A percentile compares a stretch with the other conserved stretches of the same genome.
Evolutionary conservation across 1,140 invertebrate genomes (phyloP).

Genomic region (Euwallacea similis): DNA sequence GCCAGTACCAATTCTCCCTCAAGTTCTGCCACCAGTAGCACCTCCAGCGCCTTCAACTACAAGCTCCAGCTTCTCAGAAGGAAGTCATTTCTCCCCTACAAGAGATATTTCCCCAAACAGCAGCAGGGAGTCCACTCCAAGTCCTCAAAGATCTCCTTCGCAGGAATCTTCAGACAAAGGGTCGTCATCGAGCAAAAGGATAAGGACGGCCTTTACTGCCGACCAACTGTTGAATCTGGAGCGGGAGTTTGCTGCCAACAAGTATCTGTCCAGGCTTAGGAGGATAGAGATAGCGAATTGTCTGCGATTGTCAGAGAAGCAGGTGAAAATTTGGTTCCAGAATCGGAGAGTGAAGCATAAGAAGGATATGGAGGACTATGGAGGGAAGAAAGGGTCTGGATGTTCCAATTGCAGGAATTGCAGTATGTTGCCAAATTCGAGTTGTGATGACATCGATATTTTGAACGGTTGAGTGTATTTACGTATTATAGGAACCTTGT

Average conservation of each 20-base stretch:
- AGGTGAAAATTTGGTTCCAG: constrained; percentile 96
- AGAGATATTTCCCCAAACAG: constrained; percentile 42
- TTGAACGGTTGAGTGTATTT: background rate
- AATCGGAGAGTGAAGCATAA: constrained; percentile 89
- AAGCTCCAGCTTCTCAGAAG: constrained; percentile 52
- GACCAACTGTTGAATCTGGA: constrained; percentile 89
- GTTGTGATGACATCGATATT: constrained; percentile 48
- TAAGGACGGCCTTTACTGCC: constrained; percentile 91
- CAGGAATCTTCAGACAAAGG: constrained; percentile 47
- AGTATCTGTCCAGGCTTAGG: constrained; percentile 85
- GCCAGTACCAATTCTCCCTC: constrained; percentile 45
- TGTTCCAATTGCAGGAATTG: background rate
- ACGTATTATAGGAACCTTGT: no score
- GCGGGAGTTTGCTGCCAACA: constrained; percentile 87
- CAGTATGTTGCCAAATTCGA: constrained; percentile 21
- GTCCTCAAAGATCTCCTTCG: constrained; percentile 55
- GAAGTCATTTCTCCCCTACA: constrained; percentile 42
- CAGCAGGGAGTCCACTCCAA: constrained; percentile 61
- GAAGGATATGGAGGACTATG: constrained; percentile 61
- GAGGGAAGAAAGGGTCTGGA: background rate
- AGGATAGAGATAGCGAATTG: constrained; percentile 91
- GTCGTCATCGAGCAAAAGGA: constrained; percentile 68
- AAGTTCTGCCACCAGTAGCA: constrained; percentile 28
- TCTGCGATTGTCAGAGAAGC: constrained; percentile 86
- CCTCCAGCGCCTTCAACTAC: constrained; percentile 47